Evolutionary conservation across 2,113 vertebrate species (phyloP).

Genomic region (Corythaeola cristata): DNA sequence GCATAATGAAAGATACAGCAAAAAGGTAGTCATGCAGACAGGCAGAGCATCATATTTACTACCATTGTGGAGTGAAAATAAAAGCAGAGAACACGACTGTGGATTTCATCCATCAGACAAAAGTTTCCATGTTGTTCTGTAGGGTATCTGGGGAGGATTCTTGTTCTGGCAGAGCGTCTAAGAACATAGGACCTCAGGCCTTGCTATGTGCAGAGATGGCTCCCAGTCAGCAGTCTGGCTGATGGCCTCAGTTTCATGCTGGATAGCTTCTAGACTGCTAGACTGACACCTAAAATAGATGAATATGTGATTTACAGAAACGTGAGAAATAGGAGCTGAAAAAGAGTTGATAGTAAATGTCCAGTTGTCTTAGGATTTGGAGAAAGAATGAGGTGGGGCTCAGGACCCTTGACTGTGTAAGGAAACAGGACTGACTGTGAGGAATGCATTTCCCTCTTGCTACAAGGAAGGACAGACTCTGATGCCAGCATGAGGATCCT

Average conservation of each 20-base stretch:
- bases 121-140: not conserved
- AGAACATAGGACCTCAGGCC: not conserved
- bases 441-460: not conserved
- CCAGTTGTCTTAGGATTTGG: not conserved
- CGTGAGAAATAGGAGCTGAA: not conserved
- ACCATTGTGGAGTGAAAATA: not conserved
- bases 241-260: not conserved
- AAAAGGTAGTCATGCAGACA: not conserved
- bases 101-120: not conserved
- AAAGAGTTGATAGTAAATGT: not conserved
- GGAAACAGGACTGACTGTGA: not conserved
- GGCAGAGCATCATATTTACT: not conserved
- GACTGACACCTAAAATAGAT: constrained; percentile 38
- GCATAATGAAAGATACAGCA: not conserved
- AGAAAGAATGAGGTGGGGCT: not conserved
- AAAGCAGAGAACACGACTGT: not conserved
- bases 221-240: not conserved
- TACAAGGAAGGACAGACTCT: not conserved
- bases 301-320: not conserved
- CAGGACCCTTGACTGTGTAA: not conserved
- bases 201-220: not conserved
- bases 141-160: not conserved
- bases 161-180: not conserved
- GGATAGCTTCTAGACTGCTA: constrained; percentile 20
- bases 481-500: not conserved